Conservation (phyloP, 2,113 vertebrate genomes). For the Dolichotis patagonum region DNA sequence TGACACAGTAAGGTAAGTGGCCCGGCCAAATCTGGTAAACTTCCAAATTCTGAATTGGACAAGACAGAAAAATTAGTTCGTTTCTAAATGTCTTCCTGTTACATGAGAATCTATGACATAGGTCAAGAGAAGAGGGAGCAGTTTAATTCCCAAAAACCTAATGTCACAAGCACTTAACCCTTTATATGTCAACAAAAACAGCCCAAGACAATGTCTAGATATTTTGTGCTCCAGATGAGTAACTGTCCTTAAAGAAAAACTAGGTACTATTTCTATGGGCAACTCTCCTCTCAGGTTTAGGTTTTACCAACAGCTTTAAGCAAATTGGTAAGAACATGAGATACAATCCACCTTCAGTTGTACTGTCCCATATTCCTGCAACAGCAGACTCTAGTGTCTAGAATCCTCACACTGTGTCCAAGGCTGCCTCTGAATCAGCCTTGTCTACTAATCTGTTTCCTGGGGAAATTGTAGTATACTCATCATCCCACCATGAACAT, state of each 20-base stretch:
- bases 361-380: not conserved
- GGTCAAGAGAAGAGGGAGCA: not conserved
- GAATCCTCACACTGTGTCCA: not conserved
- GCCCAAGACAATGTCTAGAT: not conserved
- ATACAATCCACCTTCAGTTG: not conserved
- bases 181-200: not conserved
- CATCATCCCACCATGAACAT: not conserved
- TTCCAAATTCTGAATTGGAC: not conserved
- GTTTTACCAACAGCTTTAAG: not conserved
- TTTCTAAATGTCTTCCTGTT: not conserved
- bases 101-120: not conserved
- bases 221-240: not conserved
- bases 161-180: not conserved
- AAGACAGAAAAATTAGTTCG: not conserved
- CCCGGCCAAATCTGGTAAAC: not conserved
- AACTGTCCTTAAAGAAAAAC: slow-evolving; percentile 14
- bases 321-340: slow-evolving; percentile 13
- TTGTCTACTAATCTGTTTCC: not conserved
- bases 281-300: not conserved
- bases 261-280: not conserved
- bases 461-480: not conserved
- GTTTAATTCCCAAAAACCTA: not conserved
- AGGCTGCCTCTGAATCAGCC: slow-evolving; percentile 11
- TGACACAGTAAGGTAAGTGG: not conserved
- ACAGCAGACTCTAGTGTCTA: not conserved